phyloP scores from a whole-genome alignment of 2,888 invertebrate species.

The Leptodirus hochenwartii region DNA sequence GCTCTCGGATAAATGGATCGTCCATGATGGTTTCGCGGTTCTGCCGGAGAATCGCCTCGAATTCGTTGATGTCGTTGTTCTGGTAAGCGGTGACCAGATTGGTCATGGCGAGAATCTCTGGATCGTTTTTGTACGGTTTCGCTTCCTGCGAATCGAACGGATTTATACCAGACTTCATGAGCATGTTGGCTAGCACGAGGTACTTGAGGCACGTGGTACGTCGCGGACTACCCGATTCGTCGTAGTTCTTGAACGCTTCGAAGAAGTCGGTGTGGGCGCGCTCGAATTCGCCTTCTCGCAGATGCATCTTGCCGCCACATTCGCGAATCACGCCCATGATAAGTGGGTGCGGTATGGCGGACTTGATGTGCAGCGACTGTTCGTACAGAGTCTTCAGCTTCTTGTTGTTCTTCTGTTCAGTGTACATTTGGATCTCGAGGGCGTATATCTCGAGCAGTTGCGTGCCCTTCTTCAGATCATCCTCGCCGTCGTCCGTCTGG shows the following conservation, averaged over 20 bases:
- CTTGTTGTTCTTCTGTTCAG: conserved; percentile 98
- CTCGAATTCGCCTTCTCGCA: conserved; percentile 95
- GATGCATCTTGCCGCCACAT: conserved; percentile 99
- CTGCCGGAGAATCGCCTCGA: conserved; percentile 87
- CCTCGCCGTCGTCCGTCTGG: conserved; percentile 95
- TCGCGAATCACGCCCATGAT: conserved; percentile 99
- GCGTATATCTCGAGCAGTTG: conserved; percentile 97
- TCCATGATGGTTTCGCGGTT: conserved; percentile 96
- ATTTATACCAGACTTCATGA: conserved; percentile 99
- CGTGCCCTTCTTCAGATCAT: conserved; percentile 94
- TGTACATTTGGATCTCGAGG: conserved; percentile 99
- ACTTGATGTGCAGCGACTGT: conserved; percentile 95
- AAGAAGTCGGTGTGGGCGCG: conserved; percentile 99
- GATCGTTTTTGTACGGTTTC: conserved; percentile 98
- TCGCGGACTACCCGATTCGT: conserved; percentile 94
- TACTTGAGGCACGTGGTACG: conserved; percentile 96
- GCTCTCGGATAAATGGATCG: conserved; percentile 96
- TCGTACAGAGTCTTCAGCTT: conserved; percentile 92
- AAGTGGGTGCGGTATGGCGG: conserved; percentile 98
- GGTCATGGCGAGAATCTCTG: conserved; percentile 98
- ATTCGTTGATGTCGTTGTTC: conserved; percentile 95
- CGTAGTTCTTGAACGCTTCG: conserved; percentile 98
- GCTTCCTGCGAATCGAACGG: conserved; percentile 99
- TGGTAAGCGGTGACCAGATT: conserved; percentile 94
- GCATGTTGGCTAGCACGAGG: conserved; percentile 95